phyloP scores from a whole-genome alignment of 35 echinoderm and acorn worm genomes.

The Acanthaster planci region DNA sequence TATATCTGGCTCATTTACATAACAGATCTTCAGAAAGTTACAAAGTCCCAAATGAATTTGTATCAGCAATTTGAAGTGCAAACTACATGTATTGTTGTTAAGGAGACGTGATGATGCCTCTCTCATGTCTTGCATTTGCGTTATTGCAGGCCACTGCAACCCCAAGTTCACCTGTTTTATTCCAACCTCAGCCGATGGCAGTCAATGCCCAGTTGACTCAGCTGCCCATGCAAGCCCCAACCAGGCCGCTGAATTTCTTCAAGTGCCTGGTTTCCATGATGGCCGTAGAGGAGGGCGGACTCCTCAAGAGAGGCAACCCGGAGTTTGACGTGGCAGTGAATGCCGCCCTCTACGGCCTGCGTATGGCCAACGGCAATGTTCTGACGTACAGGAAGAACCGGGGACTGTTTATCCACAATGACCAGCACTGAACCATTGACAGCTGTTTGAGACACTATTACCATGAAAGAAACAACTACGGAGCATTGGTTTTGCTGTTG shows the following conservation, averaged over 20 bases:
- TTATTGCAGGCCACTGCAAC: no score
- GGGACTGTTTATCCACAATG: constrained; percentile 10
- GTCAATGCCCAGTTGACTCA: neutral
- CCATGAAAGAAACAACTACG: neutral
- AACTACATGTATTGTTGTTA: no score
- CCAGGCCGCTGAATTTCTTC: constrained; percentile 21
- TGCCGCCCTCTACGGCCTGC: constrained; percentile 34
- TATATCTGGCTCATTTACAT: no score
- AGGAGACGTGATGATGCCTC: no score
- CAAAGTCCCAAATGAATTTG: no score
- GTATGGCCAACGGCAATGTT: constrained; percentile 8
- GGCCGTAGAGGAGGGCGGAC: constrained; percentile 29
- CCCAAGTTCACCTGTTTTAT: no score
- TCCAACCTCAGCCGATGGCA: no score
- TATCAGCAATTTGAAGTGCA: no score
- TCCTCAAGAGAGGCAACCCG: constrained; percentile 25
- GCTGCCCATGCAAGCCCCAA: neutral
- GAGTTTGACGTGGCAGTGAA: constrained; percentile 36
- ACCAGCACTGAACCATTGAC: neutral
- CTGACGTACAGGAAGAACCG: constrained; percentile 23
- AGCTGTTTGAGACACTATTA: neutral
- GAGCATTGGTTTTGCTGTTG: neutral
- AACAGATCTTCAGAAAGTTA: no score
- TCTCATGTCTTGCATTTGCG: no score
- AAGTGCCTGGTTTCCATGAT: constrained; percentile 34